Evolutionary conservation across 2,113 vertebrate genomes (phyloP), one percentile per base, ranked within the genome.

Genomic region (Delphinapterus leucas): DNA sequence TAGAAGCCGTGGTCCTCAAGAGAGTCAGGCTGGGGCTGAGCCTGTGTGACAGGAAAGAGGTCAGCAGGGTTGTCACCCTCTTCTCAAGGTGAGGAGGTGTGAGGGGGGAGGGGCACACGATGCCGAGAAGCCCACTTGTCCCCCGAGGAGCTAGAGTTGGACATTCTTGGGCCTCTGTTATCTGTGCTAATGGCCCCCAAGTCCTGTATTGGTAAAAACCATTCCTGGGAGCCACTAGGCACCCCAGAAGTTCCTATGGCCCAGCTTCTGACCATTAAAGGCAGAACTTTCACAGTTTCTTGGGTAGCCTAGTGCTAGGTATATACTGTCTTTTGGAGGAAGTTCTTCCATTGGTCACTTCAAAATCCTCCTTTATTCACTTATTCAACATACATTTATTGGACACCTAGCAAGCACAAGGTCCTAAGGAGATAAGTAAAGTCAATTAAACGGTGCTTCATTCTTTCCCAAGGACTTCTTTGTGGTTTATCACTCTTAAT

Each of bases 331-430:
- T 31, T 44, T 83, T 47, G 26, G 44, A n/a, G 60, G 36, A 36
- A 67, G 49, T 82, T 85, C 67, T 95, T 81, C 44, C 41, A 96
- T 77, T 86, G n/a, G 18, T 95, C 8, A 68, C 31, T 70, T 82
- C 41, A 91, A 81, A 82, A 36, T 68, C 3, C 10, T 65, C 79
- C 47, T 95, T 95, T 82, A 65, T 38, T 96, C n/a, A 55, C 70
- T 79, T 86, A 77, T 63, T 90, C 23, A 91, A 94, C n/a, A 63
- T 63, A 31, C 0, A 38, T 44, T 63, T 65, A 88, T 14, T 20
- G 17, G n/a, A 60, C 1, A 47, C 20, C 17, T 79, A 25, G 33
- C 33, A 77, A n/a, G 18, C 63, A 13, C 9, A 70, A 84, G n/a
- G 25, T 49, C 55, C 26, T 76, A 81, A 88, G n/a, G n/a, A 53